Conservation (phyloP, 2,888 invertebrate genomes). For the Cantharis rustica region DNA sequence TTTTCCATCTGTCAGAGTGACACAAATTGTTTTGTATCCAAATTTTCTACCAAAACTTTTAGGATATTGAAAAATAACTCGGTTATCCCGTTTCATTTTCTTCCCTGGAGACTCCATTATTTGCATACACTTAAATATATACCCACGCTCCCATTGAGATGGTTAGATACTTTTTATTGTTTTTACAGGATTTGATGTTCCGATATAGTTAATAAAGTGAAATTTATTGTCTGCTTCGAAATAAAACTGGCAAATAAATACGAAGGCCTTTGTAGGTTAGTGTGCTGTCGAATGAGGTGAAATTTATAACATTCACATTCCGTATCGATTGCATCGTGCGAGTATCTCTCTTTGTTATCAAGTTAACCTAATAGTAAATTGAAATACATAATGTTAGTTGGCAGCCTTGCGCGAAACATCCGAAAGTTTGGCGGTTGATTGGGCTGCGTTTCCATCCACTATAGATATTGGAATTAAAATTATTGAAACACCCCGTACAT, state of each 20-base stretch:
- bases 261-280: constrained; percentile 24
- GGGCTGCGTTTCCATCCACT: no score
- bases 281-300: constrained; percentile 25
- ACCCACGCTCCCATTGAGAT: neutral
- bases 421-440: neutral
- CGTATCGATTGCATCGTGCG: neutral
- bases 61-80: neutral
- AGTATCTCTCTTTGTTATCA: neutral
- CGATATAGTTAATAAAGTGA: constrained; percentile 20
- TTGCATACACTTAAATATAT: neutral
- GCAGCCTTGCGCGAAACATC: neutral
- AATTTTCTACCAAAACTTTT: neutral
- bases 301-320: constrained; percentile 9
- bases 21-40: neutral
- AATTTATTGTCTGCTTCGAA: constrained; percentile 15
- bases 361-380: neutral
- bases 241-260: constrained; percentile 13
- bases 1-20: neutral
- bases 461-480: no score
- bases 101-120: neutral
- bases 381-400: neutral
- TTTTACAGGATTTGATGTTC: neutral
- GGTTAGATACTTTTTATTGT: neutral
- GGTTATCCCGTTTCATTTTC: neutral
- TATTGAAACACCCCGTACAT: neutral